Evolutionary conservation across 2,797 vertebrate species (phyloP), one percentile per base, ranked within the genome.

Genomic region (Acrocephalus scirpaceus): DNA sequence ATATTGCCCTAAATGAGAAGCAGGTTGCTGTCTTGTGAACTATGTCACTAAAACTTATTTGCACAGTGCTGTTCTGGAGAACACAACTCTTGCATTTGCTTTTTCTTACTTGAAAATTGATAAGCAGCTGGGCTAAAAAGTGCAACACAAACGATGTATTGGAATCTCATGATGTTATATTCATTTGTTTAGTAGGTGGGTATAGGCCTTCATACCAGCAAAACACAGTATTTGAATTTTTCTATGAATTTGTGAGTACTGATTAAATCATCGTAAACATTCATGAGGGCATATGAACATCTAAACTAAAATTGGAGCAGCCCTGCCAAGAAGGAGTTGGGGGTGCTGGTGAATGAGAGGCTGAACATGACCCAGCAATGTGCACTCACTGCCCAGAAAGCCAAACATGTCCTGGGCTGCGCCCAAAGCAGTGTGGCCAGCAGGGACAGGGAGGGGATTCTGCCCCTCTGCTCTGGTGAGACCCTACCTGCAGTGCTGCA

Each of bases 401-500:
- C 32, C 57, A 57, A 9, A 13, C 0, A 0, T 45, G 13, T 57
- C 9, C 48, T n/a, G 36, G 22, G 27, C 19, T 50, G 9, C 8
- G 32, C 11, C 51, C 27, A 79, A 5, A 47, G 4, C 51, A 65
- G 20, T 0, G 0, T 15, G 20, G 20, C 0, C 29, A 45, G 87
- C 23, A 45, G 50, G 20, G 45, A 1, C 0, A 53, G 21, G n/a
- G 13, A 70, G 4, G 20, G 10, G 13, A 57, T 57, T 56, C n/a
- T 88, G 53, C 4, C 14, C 22, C 40, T 58, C 23, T 42, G 1
- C 44, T 64, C 32, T 70, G 12, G 4, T 60, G 40, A 23, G 20
- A 45, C 12, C 44, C 4, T 29, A 58, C 14, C 44, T 34, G 45
- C 1, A 53, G 9, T 16, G 7, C 38, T 58, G 21, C 19, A 13